Evolutionary conservation across 2,113 vertebrate species (phyloP).

Genomic region (Sorex fumeus): DNA sequence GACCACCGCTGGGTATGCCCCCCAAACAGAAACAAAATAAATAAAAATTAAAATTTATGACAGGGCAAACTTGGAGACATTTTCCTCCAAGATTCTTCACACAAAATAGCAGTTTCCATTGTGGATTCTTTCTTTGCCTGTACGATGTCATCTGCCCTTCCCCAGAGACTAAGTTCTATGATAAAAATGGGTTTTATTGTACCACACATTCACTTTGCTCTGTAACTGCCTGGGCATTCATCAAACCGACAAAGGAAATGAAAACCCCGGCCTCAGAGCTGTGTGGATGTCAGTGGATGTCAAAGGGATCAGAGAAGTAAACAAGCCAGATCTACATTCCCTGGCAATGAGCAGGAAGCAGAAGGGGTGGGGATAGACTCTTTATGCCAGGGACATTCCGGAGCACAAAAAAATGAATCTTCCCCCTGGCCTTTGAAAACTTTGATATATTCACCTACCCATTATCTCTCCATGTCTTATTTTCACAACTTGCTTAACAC

Average conservation of each 20-base stretch:
- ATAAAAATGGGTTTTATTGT: not conserved
- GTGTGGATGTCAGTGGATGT: slow-evolving; percentile 51
- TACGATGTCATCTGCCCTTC: not conserved
- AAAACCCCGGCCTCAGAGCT: slow-evolving; percentile 49
- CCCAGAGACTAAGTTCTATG: not conserved
- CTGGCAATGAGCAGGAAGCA: slow-evolving; percentile 64
- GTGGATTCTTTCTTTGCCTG: not conserved
- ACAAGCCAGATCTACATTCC: slow-evolving; percentile 45
- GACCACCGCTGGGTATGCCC: too few relatives aligned
- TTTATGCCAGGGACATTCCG: slow-evolving; percentile 70
- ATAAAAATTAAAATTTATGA: not conserved
- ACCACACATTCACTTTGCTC: not conserved
- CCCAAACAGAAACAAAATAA: too few relatives aligned
- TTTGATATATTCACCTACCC: slow-evolving; percentile 75
- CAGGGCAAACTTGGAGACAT: not conserved
- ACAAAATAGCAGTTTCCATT: not conserved
- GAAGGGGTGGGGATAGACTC: slow-evolving; percentile 51
- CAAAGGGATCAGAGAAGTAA: slow-evolving; percentile 67
- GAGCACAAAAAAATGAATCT: slow-evolving; percentile 71
- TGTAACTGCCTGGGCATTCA: slow-evolving; percentile 15
- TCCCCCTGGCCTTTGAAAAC: slow-evolving; percentile 70
- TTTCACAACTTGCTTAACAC: slow-evolving; percentile 71
- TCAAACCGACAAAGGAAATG: slow-evolving; percentile 68
- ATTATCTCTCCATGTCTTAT: slow-evolving; percentile 54
- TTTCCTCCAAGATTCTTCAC: not conserved